A percentile compares a stretch with the other conserved stretches of the same genome.
Evolutionary conservation across 2,888 invertebrate species (phyloP).

Genomic region (Lithophane socia): DNA sequence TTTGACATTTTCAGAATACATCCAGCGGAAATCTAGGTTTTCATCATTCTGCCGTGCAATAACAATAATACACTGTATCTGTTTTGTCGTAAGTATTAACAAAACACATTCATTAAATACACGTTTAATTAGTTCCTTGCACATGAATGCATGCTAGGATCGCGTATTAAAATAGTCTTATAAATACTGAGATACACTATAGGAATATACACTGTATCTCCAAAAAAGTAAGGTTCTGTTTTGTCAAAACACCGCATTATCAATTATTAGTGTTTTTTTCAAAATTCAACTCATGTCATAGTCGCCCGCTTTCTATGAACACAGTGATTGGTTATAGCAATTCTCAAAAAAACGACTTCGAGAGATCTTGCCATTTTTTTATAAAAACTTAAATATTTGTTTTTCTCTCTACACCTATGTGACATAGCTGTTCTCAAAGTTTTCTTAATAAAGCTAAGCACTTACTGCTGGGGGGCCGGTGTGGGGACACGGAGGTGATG

Average conservation of each 20-base stretch:
- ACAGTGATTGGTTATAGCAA: neutral
- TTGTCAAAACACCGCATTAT: neutral
- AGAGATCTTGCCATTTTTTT: neutral
- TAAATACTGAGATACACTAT: neutral
- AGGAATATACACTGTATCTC: neutral
- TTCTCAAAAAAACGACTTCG: neutral
- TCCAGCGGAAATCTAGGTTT: neutral
- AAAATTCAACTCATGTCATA: neutral
- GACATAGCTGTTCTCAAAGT: neutral
- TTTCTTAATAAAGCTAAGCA: constrained; percentile 45
- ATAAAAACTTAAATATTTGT: neutral
- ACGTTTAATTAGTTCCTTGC: neutral
- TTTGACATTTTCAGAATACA: neutral
- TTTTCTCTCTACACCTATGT: neutral
- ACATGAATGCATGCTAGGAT: neutral
- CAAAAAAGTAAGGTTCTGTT: neutral
- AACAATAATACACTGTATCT: neutral
- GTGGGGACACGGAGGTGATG: constrained; percentile 86
- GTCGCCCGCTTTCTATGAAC: neutral
- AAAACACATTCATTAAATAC: neutral
- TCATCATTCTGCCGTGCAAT: neutral
- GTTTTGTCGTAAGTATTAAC: neutral
- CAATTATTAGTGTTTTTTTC: neutral
- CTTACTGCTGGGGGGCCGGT: constrained; percentile 84
- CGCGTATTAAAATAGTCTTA: neutral